Conservation (phyloP, 1,140 invertebrate species). For the Copidosoma floridanum region DNA sequence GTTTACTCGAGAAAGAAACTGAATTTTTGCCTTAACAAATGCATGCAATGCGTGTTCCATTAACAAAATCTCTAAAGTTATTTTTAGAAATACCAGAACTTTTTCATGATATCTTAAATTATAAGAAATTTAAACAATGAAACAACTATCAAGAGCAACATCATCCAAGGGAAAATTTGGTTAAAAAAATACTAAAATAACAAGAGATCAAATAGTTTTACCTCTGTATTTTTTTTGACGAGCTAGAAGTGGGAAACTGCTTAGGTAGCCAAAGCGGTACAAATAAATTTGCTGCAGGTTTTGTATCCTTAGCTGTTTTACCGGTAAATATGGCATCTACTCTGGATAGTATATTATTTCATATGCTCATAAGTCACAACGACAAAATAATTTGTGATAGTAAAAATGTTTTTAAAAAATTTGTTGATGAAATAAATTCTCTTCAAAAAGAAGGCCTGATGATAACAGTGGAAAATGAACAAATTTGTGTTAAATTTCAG, state of each 20-base stretch:
- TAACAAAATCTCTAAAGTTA: no score
- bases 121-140: conserved; percentile 14
- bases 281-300: conserved; percentile 27
- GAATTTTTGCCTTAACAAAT: background rate
- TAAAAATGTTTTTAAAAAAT: background rate
- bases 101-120: conserved; percentile 23
- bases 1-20: conserved; percentile 3
- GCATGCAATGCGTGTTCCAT: background rate
- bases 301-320: conserved; percentile 19
- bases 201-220: conserved; percentile 7
- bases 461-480: background rate
- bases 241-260: no score
- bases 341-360: conserved; percentile 19
- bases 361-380: background rate
- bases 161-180: conserved; percentile 19
- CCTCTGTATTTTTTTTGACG: conserved; percentile 31
- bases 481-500: conserved; percentile 5
- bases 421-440: no score
- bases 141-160: conserved; percentile 11
- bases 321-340: no score
- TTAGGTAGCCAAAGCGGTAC: conserved; percentile 27
- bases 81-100: no score
- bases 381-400: conserved; percentile 2
- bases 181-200: conserved; percentile 5
- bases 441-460: background rate